Percentiles rank a stretch among this genome's conserved stretches.
These are phyloP conservation scores for Bradynema listronoti DNA, from an alignment of 1,140 invertebrate species.

Conservation along the genomic window DNA sequence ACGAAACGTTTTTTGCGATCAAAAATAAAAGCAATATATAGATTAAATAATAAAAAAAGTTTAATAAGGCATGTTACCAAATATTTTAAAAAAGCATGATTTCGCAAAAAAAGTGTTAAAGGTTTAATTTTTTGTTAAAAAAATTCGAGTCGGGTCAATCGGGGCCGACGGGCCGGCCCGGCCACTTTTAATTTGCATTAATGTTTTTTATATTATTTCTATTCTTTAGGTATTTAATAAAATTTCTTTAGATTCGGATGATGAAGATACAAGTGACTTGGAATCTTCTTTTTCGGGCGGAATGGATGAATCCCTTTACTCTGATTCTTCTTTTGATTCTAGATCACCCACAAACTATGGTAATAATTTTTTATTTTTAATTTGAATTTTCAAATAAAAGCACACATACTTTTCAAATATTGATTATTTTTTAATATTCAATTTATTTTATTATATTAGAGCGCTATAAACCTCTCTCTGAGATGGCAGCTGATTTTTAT, in stretches of 20 bases:
- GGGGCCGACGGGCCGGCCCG: not conserved
- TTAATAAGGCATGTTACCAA: too few species aligned
- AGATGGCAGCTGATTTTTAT: slow-evolving; percentile 54
- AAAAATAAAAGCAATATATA: too few species aligned
- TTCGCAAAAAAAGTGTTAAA: too few species aligned
- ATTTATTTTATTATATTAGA: slow-evolving; percentile 32
- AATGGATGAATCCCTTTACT: not conserved
- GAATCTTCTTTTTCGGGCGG: slow-evolving; percentile 17
- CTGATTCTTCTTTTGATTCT: slow-evolving; percentile 16
- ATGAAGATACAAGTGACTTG: slow-evolving; percentile 26
- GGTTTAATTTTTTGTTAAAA: not conserved
- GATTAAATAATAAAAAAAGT: too few species aligned
- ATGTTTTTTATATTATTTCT: not conserved
- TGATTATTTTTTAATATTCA: not conserved
- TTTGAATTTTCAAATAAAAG: not conserved
- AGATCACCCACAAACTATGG: slow-evolving; percentile 20
- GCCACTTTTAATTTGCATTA: slow-evolving; percentile 4
- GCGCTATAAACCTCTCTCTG: slow-evolving; percentile 43
- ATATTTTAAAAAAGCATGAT: too few species aligned
- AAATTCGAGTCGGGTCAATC: not conserved
- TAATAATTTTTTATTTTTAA: not conserved
- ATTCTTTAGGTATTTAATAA: too few species aligned
- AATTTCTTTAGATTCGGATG: slow-evolving; percentile 11
- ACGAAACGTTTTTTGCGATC: too few species aligned
- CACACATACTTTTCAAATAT: not conserved